Evolutionary conservation across 2,888 invertebrate genomes (phyloP).

Genomic region (Ochropleura leucogaster): DNA sequence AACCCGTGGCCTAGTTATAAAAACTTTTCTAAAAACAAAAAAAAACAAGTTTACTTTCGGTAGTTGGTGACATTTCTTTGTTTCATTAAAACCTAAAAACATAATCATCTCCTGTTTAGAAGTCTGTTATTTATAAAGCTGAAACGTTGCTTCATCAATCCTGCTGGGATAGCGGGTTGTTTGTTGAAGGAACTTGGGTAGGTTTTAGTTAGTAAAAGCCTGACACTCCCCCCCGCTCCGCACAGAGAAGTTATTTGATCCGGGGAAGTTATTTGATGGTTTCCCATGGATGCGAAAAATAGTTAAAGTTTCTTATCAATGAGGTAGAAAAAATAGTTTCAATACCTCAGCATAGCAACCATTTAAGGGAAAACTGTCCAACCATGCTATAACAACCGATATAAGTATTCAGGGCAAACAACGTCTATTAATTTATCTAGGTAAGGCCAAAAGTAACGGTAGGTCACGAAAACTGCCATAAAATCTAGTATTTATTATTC

Average conservation of each 20-base stretch:
- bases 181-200: too few relatives aligned
- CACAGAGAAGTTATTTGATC: too few relatives aligned
- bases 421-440: background rate
- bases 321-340: background rate
- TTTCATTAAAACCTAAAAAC: background rate
- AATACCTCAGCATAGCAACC: background rate
- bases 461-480: conserved; percentile 33
- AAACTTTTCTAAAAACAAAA: background rate
- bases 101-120: background rate
- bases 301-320: too few relatives aligned
- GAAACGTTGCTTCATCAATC: too few relatives aligned
- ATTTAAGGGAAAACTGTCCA: background rate
- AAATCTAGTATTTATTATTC: conserved; percentile 47
- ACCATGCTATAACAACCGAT: background rate
- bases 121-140: background rate
- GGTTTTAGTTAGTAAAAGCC: too few relatives aligned
- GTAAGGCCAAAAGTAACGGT: conserved; percentile 37
- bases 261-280: too few relatives aligned
- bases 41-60: background rate
- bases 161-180: too few relatives aligned
- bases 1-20: too few relatives aligned
- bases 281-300: too few relatives aligned
- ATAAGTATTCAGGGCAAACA: conserved; percentile 17
- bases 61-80: background rate
- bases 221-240: too few relatives aligned